phyloP scores from a whole-genome alignment of 2,797 vertebrate genomes.

The Gymnoscopelus braueri region DNA sequence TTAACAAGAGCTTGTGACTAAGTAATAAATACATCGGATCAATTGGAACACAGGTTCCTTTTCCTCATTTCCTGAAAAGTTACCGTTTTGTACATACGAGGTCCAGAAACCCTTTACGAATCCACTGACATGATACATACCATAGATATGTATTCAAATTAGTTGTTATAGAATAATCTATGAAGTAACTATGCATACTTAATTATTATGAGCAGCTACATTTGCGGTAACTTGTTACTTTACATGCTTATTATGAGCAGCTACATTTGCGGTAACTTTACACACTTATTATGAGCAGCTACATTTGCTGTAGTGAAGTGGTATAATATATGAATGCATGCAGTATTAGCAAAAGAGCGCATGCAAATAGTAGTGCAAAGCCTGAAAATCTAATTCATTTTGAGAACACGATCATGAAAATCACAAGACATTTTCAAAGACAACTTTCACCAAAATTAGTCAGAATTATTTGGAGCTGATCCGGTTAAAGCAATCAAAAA shows the following conservation, averaged over 20 bases:
- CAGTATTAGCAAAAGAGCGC: slow-evolving; percentile 24
- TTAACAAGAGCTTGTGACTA: too few relatives aligned
- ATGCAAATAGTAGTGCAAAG: not conserved
- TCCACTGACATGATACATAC: not conserved
- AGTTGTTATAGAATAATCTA: slow-evolving; percentile 31
- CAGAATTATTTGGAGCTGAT: slow-evolving; percentile 48
- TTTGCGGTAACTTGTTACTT: not conserved
- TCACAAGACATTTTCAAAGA: slow-evolving; percentile 8
- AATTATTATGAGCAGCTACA: slow-evolving; percentile 4
- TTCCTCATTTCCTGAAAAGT: too few relatives aligned
- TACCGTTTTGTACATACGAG: too few relatives aligned
- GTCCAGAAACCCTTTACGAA: not conserved
- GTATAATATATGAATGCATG: slow-evolving; percentile 37
- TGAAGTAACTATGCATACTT: slow-evolving; percentile 3
- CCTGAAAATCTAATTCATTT: not conserved
- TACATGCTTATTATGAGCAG: not conserved
- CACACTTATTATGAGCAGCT: too few relatives aligned
- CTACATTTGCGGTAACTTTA: too few relatives aligned
- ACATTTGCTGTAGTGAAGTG: slow-evolving; percentile 15
- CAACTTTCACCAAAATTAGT: slow-evolving; percentile 27
- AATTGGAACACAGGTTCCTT: too few relatives aligned
- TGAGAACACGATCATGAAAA: slow-evolving; percentile 5
- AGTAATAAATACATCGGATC: too few relatives aligned
- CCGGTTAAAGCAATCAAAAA: slow-evolving; percentile 71
- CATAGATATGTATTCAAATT: not conserved